Percentiles rank a stretch among this genome's conserved stretches.
phyloP scores from a whole-genome alignment of 2,888 invertebrate genomes.

The Cylloceria caligata region DNA sequence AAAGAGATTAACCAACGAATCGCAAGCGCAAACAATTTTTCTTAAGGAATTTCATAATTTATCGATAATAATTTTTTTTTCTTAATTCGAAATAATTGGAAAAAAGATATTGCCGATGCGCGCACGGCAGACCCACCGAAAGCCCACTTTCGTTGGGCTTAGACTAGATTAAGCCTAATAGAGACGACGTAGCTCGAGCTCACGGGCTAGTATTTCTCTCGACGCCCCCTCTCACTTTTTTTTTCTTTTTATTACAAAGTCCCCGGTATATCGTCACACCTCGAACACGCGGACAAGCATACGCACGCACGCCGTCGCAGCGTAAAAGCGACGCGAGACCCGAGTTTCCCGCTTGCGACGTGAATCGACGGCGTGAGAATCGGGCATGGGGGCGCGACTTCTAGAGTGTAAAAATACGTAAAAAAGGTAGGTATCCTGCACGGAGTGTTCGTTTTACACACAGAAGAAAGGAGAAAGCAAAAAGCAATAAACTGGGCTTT shows the following conservation, averaged over 20 bases:
- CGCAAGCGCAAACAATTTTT: neutral
- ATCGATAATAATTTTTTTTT: no score
- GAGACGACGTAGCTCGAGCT: slow-evolving; percentile 40
- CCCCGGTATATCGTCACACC: slow-evolving; percentile 35
- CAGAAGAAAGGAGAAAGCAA: slow-evolving; percentile 28
- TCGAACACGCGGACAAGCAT: slow-evolving; percentile 16
- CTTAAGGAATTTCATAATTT: neutral
- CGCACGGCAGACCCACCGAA: slow-evolving; percentile 53
- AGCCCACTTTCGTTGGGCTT: slow-evolving; percentile 60
- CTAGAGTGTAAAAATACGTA: slow-evolving; percentile 81
- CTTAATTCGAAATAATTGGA: no score
- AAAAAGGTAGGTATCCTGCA: slow-evolving; percentile 73
- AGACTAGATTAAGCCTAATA: slow-evolving; percentile 72
- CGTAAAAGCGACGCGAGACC: slow-evolving; percentile 11
- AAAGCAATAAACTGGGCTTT: slow-evolving; percentile 54
- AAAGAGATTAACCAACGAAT: neutral
- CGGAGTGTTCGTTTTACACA: slow-evolving; percentile 34
- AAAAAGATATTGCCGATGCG: slow-evolving; percentile 37
- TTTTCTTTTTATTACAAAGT: slow-evolving; percentile 29
- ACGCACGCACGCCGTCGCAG: slow-evolving; percentile 15
- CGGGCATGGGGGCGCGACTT: slow-evolving; percentile 47
- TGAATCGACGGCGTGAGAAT: slow-evolving; percentile 36
- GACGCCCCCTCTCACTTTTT: neutral
- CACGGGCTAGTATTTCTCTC: slow-evolving; percentile 11
- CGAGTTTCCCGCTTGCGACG: slow-evolving; percentile 10